Base-by-base conservation (phyloP, 2,797 vertebrate species). In the Agapornis canus region DNA sequence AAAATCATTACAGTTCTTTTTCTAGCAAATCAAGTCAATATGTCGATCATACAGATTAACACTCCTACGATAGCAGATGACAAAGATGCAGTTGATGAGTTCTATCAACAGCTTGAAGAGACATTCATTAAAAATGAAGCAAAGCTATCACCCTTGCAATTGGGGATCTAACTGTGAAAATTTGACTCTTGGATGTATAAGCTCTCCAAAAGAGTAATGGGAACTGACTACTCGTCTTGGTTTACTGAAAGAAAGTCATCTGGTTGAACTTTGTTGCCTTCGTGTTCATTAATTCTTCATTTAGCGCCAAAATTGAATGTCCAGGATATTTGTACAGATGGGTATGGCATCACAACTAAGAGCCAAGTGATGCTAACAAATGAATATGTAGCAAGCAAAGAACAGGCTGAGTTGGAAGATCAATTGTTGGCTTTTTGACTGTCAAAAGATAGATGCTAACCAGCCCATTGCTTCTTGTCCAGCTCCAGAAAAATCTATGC, bases 21-120 rank as follows among this genome's bases (percentile, higher is more conserved):
- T 69, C 91, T 75, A 78, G 90, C 65, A 94, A 96, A 91, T 94
- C 57, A 82, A 94, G 91, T 94, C 91, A 94, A 56, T 95, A 91
- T 65, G 85, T 94, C 69, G 21, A 92, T 96, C 95, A 91, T 51
- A 61, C 45, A 69, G 76, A 91, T 94, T 94, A 95, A 83, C 76
- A 94, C 90, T 94, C 91, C 91, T 83, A 94, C 32, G 54, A 72
- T 0, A 94, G 92, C 95, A 96, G 90, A 95, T 96, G 95, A 96
- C 76, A 90, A 91, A 95, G 89, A 90, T 78, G 82, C 65, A 90
- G 61, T 32, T 91, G 91, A 86, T 86, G 69, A 75, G 45, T 88
- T 88, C 85, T 92, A 88, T 81, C 87, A 91, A 86, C 72, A 94
- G 65, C 76, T 90, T 60, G 19, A 85, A 64, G 57, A 88, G 26